Base-by-base conservation (phyloP, 2,888 invertebrate species). In the Ptilodon capucinus region DNA sequence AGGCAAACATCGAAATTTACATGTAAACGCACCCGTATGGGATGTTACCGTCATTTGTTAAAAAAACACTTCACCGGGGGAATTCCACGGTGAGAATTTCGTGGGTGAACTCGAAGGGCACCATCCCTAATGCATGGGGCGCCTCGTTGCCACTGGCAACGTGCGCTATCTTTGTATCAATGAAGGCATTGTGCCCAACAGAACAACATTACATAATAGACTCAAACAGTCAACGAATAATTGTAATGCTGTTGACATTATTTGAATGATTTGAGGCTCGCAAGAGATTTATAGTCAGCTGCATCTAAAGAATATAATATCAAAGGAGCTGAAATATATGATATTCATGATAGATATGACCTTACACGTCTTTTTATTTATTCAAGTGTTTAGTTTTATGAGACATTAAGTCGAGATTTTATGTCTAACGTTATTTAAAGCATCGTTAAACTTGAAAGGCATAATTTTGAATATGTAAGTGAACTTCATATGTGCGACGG, bases 51-150 rank as follows among this genome's bases (percentile, higher is more conserved):
- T 66, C 57, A 53, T 62, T 57, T 54, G 44, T 45, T 44, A 66
- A 66, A 75, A 84, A 85, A 84, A 81, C 79, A 68, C 54, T 81
- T 62, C 77, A 77, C 74, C 71, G 78, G 85, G 89, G 87, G 78
- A 87, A 81, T 88, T 86, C 88, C 87, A 57, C 57, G 59, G 71
- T 51, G 76, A 68, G 68, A 77, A 82, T 84, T 81, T 81, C 72
- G 82, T 84, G 83, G 79, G 82, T 79, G 79, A 82, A 65, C 56
- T 59, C 58, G 66, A 72, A 80, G 79, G 73, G 79, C 74, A 67
- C 63, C 74, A 75, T 78, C 82, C 84, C 80, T 66, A 30, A 34
- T 60, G 62, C 68, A 64, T 68, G 69, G 74, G 76, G 69, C 69
- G 70, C 35, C 58, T 61, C 76, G 84, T 86, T 83, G 81, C 81